A percentile compares a stretch with the other conserved stretches of the same genome.
These are phyloP conservation scores for Macrosoma leucophasiata DNA, from an alignment of 2,888 invertebrate species.

Conservation along the genomic window DNA sequence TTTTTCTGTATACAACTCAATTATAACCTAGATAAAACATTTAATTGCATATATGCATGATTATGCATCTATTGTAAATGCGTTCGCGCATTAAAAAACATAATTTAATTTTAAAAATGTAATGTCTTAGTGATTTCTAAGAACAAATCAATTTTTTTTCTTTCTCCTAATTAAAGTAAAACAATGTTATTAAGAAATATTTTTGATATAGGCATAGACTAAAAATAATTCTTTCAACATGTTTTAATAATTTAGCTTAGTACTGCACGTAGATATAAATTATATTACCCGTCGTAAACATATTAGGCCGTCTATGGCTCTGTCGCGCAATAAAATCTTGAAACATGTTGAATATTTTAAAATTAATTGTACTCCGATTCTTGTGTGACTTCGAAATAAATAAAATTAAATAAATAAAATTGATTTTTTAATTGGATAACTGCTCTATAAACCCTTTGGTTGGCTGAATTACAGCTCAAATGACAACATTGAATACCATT, in stretches of 20 bases:
- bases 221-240: conserved; percentile 41
- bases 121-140: no score
- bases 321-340: conserved; percentile 33
- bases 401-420: conserved; percentile 34
- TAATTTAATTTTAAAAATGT: conserved; percentile 2
- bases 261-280: no score
- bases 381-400: conserved; percentile 65
- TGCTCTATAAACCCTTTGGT: no score
- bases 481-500: no score
- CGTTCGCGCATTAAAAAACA: conserved; percentile 9
- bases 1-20: no score
- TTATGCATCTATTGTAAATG: background rate
- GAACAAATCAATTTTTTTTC: no score
- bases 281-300: no score
- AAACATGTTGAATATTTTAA: conserved; percentile 54
- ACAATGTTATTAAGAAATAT: background rate
- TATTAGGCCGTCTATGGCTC: no score
- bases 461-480: no score
- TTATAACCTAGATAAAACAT: background rate
- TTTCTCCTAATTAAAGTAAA: no score
- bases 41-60: background rate
- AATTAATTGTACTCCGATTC: conserved; percentile 48
- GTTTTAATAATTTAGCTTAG: no score
- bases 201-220: background rate
- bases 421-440: conserved; percentile 40